These are phyloP conservation scores for Coenobita brevimanus DNA, from an alignment of 1,140 invertebrate species.

Conservation along the genomic window DNA sequence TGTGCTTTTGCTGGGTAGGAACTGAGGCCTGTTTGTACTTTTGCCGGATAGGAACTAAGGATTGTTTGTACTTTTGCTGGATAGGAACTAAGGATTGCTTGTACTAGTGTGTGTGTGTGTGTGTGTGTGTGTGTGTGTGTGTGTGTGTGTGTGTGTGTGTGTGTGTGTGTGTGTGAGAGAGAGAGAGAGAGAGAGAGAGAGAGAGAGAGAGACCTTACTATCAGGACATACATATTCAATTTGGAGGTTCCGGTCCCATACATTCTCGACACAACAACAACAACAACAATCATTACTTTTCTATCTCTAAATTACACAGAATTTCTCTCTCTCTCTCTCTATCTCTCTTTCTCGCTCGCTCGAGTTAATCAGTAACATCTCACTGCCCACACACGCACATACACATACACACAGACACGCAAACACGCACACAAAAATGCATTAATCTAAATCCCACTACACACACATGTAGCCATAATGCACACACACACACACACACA, in stretches of 20 bases:
- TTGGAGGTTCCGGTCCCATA: too few species aligned
- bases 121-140: neutral
- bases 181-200: constrained; percentile 21
- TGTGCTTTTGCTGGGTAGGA: neutral
- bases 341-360: too few species aligned
- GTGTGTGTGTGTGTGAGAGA: neutral
- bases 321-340: too few species aligned
- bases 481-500: neutral
- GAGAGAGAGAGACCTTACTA: too few species aligned
- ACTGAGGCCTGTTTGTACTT: too few species aligned
- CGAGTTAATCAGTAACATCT: neutral
- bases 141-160: neutral
- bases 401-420: neutral
- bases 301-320: too few species aligned
- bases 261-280: too few species aligned
- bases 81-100: neutral
- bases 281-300: too few species aligned
- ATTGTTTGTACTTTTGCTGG: neutral
- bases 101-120: neutral
- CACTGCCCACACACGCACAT: neutral
- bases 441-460: neutral
- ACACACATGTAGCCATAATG: neutral
- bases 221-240: too few species aligned
- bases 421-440: neutral
- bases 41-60: neutral